Percentiles rank a stretch among this genome's conserved stretches.
phyloP scores from a whole-genome alignment of 2,113 vertebrate species.

The Halcyon malimbica region DNA sequence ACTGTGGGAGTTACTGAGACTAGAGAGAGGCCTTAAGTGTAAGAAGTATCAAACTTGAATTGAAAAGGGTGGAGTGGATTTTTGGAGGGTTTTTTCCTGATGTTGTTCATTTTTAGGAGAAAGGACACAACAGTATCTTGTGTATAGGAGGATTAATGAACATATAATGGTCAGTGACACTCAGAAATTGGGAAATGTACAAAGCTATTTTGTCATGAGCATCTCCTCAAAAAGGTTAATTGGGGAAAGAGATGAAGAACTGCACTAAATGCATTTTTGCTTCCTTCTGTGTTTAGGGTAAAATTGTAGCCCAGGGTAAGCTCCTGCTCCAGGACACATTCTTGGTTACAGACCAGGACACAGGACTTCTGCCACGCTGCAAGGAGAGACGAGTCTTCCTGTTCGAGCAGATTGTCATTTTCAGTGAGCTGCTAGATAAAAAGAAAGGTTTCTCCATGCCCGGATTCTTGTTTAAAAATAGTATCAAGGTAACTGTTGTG shows the following conservation, averaged over 20 bases:
- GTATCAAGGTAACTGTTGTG: slow-evolving; percentile 86
- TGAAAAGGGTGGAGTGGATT: not conserved
- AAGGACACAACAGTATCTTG: not conserved
- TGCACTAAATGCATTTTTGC: not conserved
- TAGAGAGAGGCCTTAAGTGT: not conserved
- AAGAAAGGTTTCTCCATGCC: slow-evolving; percentile 97
- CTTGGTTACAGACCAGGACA: slow-evolving; percentile 93
- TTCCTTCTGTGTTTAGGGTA: slow-evolving; percentile 82
- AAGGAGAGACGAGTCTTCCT: slow-evolving; percentile 95
- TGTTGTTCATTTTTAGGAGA: not conserved
- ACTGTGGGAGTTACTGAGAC: not conserved
- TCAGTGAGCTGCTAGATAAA: slow-evolving; percentile 97
- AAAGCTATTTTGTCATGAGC: not conserved
- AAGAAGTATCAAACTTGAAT: not conserved
- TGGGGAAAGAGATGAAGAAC: not conserved
- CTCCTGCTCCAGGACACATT: slow-evolving; percentile 96
- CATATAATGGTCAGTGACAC: not conserved
- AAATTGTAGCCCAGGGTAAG: slow-evolving; percentile 97
- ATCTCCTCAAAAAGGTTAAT: not conserved
- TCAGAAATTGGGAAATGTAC: not conserved
- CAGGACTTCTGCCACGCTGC: slow-evolving; percentile 91
- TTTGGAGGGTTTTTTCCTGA: not conserved
- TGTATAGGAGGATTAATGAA: not conserved
- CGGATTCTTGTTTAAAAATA: slow-evolving; percentile 97
- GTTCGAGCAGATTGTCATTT: slow-evolving; percentile 98